These are phyloP conservation scores for Paradisaea rubra DNA, from an alignment of 2,113 vertebrate species.

Conservation along the genomic window DNA sequence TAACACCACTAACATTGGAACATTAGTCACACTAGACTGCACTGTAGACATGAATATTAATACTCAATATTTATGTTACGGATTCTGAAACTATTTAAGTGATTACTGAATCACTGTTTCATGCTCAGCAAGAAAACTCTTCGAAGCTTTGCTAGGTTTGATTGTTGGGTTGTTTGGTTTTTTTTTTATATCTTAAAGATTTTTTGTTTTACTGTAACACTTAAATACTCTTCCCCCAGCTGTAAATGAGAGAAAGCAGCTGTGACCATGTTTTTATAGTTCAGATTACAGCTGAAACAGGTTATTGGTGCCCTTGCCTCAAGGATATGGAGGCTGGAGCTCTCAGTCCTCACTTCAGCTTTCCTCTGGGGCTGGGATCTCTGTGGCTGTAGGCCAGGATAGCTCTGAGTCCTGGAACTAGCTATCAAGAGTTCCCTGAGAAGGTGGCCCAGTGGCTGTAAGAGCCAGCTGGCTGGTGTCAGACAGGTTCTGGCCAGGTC, in stretches of 20 bases:
- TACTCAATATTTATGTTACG: background rate
- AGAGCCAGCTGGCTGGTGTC: background rate
- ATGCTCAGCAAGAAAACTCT: background rate
- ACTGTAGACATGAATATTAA: background rate
- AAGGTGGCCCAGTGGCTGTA: background rate
- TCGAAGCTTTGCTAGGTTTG: background rate
- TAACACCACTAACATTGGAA: background rate
- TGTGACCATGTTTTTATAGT: background rate
- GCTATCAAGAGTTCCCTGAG: background rate
- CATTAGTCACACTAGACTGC: background rate
- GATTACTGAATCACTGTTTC: background rate
- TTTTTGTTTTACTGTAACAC: background rate
- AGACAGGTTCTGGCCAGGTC: background rate
- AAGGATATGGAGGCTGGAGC: background rate
- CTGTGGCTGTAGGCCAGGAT: background rate
- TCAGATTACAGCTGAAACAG: background rate
- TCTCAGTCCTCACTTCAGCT: background rate
- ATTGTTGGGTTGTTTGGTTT: background rate
- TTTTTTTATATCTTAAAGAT: background rate
- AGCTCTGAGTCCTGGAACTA: accelerated
- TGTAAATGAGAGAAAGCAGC: background rate
- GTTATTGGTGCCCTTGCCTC: background rate
- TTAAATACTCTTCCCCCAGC: background rate
- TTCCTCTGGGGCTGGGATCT: background rate
- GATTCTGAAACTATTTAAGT: background rate